Base-by-base conservation (phyloP, 2,797 vertebrate genomes). In the Sebastes trivittatus region DNA sequence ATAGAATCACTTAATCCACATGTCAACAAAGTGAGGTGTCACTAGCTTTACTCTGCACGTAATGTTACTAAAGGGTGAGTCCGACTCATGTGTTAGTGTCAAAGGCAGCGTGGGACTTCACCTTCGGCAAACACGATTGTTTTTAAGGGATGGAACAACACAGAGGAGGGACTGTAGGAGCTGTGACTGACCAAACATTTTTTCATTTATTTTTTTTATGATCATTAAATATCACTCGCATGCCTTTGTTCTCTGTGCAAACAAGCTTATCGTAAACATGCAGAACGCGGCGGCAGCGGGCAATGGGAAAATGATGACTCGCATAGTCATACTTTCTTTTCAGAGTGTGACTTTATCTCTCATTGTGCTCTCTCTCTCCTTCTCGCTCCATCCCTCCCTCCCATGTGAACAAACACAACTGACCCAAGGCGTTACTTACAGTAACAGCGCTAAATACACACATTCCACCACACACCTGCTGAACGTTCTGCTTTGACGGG, bases 111-210 rank as follows among this genome's bases (percentile, higher is more conserved):
- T 46, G 68, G 36, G 55, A 84, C 86, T 80, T 91, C 88, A 89
- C 92, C 91, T 87, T 92, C 58, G 7, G 84, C 61, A 93, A 94
- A 95, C 88, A 94, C n/a, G 3, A 74, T 78, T 84, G 70, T 87
- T 90, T 86, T 84, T 36, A 73, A 72, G 30, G 58, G 76, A 89
- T 85, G 74, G 55, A 86, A 63, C 62, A 54, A 69, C 42, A 75
- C 49, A 46, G 55, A 85, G 34, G 68, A 82, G 52, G 6, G 42
- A 80, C 79, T 87, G 25, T 23, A 18, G 22, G 65, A 70, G 72
- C 70, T 34, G 64, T 27, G 62, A 61, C 79, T 85, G 72, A 87
- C 71, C 82, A 91, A 89, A 86, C 75, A 82, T 68, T 87, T 83
- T 7, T 62, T 63, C 38, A 42, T 46, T 46, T 46, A 1, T 80